A percentile compares a stretch with the other conserved stretches of the same genome.
Evolutionary conservation across 2,113 vertebrate genomes (phyloP).

Genomic region (Lampris megalopsis): DNA sequence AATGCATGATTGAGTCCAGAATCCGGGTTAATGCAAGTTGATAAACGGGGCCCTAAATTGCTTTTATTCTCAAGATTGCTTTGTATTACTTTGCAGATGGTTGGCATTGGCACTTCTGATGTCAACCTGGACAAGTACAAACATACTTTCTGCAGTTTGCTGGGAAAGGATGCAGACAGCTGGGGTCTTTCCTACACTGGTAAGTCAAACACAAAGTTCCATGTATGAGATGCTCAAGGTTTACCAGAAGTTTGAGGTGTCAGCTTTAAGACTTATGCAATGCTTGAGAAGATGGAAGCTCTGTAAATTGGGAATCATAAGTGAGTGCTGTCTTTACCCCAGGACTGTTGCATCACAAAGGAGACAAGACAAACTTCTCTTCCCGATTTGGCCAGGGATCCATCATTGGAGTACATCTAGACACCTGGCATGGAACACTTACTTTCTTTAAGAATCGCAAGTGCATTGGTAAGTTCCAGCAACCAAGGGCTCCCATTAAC

Average conservation of each 20-base stretch:
- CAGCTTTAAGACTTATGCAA: neutral
- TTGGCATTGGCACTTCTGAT: conserved; percentile 93
- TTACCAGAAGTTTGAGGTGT: neutral
- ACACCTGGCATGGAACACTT: conserved; percentile 95
- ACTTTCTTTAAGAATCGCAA: conserved; percentile 98
- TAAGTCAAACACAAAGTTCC: conserved; percentile 51
- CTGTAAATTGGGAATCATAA: neutral
- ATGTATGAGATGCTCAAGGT: neutral
- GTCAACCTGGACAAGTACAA: conserved; percentile 96
- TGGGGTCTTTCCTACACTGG: conserved; percentile 99
- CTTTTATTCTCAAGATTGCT: neutral
- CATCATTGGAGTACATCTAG: conserved; percentile 95
- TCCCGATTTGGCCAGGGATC: conserved; percentile 97
- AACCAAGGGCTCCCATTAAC: neutral
- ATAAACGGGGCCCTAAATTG: neutral
- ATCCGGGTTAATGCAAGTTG: neutral
- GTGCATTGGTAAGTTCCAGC: conserved; percentile 88
- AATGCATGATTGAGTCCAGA: neutral
- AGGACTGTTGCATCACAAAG: conserved; percentile 96
- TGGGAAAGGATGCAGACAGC: conserved; percentile 96
- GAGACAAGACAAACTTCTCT: conserved; percentile 93
- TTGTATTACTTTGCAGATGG: conserved; percentile 86
- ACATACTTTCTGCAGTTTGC: conserved; percentile 95
- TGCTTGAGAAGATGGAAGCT: neutral
- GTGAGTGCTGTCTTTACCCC: conserved; percentile 8